A percentile compares a stretch with the other conserved stretches of the same genome.
These are phyloP conservation scores for Halyomorpha halys DNA, from an alignment of 1,140 invertebrate species.

Conservation along the genomic window DNA sequence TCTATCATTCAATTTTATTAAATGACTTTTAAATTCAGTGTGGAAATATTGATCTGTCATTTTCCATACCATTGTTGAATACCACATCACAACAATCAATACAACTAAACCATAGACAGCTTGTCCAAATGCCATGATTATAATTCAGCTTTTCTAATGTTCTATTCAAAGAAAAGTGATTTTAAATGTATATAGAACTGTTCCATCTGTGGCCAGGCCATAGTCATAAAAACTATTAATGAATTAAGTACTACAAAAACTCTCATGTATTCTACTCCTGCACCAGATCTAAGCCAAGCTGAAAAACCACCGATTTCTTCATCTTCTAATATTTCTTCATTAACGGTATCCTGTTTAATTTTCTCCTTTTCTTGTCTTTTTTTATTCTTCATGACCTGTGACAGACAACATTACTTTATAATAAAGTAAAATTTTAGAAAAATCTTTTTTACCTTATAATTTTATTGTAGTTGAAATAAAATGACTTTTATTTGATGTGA, in stretches of 20 bases:
- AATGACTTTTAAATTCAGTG: constrained; percentile 26
- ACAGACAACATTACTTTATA: no score
- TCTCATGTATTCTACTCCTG: constrained; percentile 46
- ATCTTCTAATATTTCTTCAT: constrained; percentile 16
- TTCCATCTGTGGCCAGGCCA: constrained; percentile 45
- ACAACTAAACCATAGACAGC: constrained; percentile 18
- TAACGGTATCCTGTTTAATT: neutral
- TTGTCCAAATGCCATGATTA: constrained; percentile 24
- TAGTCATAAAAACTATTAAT: constrained; percentile 42
- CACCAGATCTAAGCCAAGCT: constrained; percentile 44
- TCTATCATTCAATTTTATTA: constrained; percentile 2
- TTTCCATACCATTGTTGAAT: constrained; percentile 22
- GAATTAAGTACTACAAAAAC: constrained; percentile 48
- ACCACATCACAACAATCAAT: constrained; percentile 21
- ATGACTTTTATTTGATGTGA: no score
- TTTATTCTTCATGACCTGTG: constrained; percentile 7
- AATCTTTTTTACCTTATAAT: no score
- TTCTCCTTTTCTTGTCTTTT: constrained; percentile 7
- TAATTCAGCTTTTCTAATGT: neutral
- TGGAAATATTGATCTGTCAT: constrained; percentile 24
- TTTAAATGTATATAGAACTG: constrained; percentile 33
- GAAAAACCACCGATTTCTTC: constrained; percentile 37
- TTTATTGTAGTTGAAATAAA: no score
- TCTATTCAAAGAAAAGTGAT: constrained; percentile 32
- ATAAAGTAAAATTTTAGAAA: no score